Evolutionary conservation across 2,888 invertebrate genomes (phyloP).

Genomic region (Caenorhabditis sulstoni): DNA sequence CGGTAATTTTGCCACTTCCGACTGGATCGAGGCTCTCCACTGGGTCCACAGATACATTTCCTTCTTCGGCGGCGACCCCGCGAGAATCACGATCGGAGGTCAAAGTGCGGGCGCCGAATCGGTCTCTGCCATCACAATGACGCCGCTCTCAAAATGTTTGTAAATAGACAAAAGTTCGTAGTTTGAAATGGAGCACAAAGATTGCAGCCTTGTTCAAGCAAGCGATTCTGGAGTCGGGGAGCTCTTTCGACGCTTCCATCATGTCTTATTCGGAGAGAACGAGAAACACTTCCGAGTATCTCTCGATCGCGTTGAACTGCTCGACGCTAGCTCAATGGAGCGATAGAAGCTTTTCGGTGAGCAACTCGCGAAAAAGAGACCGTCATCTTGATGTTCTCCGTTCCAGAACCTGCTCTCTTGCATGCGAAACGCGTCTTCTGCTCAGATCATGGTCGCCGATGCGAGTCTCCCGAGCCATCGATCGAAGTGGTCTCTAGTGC

Average conservation of each 20-base stretch:
- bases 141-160: conserved; percentile 8
- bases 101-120: conserved; percentile 20
- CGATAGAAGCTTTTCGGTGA: not conserved
- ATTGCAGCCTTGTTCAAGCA: conserved; percentile 9
- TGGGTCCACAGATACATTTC: conserved; percentile 21
- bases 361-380: too few relatives aligned
- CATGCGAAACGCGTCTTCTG: not conserved
- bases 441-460: not conserved
- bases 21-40: conserved; percentile 14
- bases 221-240: conserved; percentile 11
- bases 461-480: conserved; percentile 1
- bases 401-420: not conserved
- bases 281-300: conserved; percentile 10
- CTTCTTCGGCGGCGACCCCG: conserved; percentile 11
- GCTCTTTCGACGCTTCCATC: conserved; percentile 10
- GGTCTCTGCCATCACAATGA: conserved; percentile 17
- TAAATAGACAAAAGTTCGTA: not conserved
- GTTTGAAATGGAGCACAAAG: too few relatives aligned
- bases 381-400: too few relatives aligned
- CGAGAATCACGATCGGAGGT: conserved; percentile 16
- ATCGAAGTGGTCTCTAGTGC: conserved; percentile 9
- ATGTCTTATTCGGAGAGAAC: conserved; percentile 16
- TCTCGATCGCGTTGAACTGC: conserved; percentile 4
- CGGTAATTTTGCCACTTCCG: conserved; percentile 17
- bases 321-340: conserved; percentile 3